phyloP scores from a whole-genome alignment of 1,140 invertebrate genomes.

The Planococcus citri region DNA sequence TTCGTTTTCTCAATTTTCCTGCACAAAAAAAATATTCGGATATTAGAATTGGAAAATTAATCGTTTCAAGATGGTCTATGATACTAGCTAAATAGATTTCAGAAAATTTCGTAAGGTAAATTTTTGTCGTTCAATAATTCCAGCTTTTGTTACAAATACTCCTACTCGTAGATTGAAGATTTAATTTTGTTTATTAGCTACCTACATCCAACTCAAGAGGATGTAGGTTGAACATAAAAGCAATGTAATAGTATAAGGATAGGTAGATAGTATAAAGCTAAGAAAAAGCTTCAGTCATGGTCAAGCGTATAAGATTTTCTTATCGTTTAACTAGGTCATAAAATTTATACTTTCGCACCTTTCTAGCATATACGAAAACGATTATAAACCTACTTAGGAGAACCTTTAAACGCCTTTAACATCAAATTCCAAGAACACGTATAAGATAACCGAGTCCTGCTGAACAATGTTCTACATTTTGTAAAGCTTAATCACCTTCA shows the following conservation, averaged over 20 bases:
- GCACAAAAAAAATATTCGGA: neutral
- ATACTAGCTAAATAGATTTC: no score
- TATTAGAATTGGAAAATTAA: neutral
- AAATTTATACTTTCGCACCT: neutral
- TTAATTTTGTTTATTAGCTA: no score
- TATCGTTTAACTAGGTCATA: neutral
- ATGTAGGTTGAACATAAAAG: no score
- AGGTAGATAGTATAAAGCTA: no score
- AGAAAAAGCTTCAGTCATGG: neutral
- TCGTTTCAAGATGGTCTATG: neutral
- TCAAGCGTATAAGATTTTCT: neutral
- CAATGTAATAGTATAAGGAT: no score
- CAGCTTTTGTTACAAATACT: no score
- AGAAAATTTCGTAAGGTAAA: no score
- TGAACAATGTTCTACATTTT: no score
- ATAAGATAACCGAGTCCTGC: neutral
- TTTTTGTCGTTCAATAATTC: no score
- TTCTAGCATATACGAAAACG: neutral
- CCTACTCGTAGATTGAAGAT: no score
- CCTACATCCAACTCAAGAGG: no score
- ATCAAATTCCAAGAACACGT: neutral
- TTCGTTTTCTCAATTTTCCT: slow-evolving; percentile 15
- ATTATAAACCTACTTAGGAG: neutral
- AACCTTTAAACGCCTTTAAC: neutral
- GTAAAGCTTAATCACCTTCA: neutral